These are phyloP conservation scores for Synanthedon myopaeformis DNA, from an alignment of 2,888 invertebrate species.

Conservation along the genomic window DNA sequence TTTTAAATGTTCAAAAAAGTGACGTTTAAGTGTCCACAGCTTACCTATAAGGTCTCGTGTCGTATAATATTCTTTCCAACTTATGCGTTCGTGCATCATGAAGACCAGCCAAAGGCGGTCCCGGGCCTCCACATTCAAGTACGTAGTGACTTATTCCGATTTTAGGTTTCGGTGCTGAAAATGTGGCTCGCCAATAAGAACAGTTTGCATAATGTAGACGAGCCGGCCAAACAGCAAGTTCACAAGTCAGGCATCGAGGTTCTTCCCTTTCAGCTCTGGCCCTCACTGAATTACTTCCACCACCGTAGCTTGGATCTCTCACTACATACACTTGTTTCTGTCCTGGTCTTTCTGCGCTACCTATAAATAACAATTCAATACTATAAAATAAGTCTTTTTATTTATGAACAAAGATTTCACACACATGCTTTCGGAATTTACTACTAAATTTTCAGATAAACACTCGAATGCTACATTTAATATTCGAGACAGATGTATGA, in stretches of 20 bases:
- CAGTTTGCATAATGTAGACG: constrained; percentile 87
- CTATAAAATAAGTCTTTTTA: not conserved
- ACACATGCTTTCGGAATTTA: not conserved
- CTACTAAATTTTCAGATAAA: not conserved
- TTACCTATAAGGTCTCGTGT: constrained; percentile 75
- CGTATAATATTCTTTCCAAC: constrained; percentile 82
- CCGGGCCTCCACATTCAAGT: constrained; percentile 92
- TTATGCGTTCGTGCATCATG: constrained; percentile 82
- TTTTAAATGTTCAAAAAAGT: not conserved
- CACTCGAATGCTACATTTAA: too few species aligned
- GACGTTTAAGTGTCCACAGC: constrained; percentile 3
- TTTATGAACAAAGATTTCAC: not conserved
- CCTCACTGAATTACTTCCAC: constrained; percentile 57
- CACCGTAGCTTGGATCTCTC: constrained; percentile 78
- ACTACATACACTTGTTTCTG: constrained; percentile 91
- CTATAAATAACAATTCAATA: constrained; percentile 37
- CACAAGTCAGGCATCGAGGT: constrained; percentile 89
- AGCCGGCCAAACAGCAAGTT: constrained; percentile 83
- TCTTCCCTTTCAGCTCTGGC: constrained; percentile 72
- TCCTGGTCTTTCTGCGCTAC: constrained; percentile 86
- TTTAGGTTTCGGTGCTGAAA: constrained; percentile 67
- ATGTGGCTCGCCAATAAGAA: constrained; percentile 85
- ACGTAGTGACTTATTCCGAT: constrained; percentile 76
- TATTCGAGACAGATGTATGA: too few species aligned
- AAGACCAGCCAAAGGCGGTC: constrained; percentile 85